A percentile compares a stretch with the other conserved stretches of the same genome.
Evolutionary conservation across 1,140 invertebrate species (phyloP).

Genomic region (Steinernema feltiae): DNA sequence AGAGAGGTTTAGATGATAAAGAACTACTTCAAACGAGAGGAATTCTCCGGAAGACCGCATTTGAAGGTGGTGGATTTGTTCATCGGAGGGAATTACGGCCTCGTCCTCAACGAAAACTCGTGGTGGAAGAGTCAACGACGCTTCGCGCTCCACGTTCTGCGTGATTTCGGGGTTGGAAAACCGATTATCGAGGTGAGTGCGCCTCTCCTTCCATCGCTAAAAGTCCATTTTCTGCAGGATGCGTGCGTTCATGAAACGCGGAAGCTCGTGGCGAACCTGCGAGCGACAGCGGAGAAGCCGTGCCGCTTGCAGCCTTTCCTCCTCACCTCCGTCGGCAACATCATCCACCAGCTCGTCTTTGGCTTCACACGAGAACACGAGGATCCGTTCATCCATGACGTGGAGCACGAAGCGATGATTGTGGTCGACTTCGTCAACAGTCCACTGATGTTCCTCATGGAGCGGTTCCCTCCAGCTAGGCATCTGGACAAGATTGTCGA

Average conservation of each 20-base stretch:
- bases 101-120: not conserved
- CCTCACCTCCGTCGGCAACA: constrained; percentile 26
- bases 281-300: not conserved
- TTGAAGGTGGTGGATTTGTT: not conserved
- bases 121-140: constrained; percentile 78
- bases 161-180: constrained; percentile 68
- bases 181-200: not conserved
- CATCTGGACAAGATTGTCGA: not conserved
- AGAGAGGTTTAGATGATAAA: not conserved
- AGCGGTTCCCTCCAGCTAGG: not conserved
- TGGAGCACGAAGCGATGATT: not conserved
- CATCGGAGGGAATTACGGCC: not conserved
- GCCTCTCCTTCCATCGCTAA: no score
- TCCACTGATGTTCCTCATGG: not conserved
- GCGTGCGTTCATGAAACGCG: not conserved
- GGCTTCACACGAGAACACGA: not conserved
- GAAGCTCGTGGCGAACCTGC: not conserved
- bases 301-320: not conserved
- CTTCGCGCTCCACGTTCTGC: constrained; percentile 77
- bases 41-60: not conserved
- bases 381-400: not conserved
- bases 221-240: no score
- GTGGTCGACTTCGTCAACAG: not conserved
- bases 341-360: constrained; percentile 25
- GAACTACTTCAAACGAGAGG: not conserved